Conservation (phyloP, 2,113 vertebrate species). For the Antechinus stuartii region DNA sequence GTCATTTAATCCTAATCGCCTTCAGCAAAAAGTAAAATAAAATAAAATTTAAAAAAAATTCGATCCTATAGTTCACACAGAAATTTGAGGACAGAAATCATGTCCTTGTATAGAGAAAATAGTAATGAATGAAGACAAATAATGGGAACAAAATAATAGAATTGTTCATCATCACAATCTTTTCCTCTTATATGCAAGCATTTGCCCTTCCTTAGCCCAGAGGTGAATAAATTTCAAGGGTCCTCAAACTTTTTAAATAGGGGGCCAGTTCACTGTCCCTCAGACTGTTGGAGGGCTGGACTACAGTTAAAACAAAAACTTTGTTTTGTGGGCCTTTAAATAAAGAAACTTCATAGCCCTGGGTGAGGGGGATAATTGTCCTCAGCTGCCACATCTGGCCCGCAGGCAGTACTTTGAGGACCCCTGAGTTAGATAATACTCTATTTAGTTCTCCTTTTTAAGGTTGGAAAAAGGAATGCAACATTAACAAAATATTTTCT, state of each 20-base stretch:
- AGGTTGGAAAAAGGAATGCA: background rate
- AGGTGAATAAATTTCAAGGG: background rate
- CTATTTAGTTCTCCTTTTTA: background rate
- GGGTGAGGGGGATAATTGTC: no score
- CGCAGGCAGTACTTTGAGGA: no score
- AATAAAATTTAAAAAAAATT: background rate
- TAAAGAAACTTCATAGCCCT: no score
- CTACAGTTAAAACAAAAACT: no score
- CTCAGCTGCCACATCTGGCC: no score
- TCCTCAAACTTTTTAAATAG: no score
- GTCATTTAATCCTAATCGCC: no score
- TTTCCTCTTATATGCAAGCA: background rate
- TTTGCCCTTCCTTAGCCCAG: background rate
- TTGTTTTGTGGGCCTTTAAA: no score
- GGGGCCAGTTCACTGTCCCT: no score
- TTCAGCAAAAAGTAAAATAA: no score
- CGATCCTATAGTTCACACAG: background rate
- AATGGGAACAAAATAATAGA: background rate
- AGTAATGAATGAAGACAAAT: background rate
- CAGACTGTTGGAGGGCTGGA: no score
- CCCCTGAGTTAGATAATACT: background rate
- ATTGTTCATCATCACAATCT: background rate
- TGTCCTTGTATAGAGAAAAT: background rate
- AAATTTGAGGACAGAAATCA: background rate
- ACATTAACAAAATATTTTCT: background rate